phyloP scores from a whole-genome alignment of 1,140 invertebrate species.

The Drosophila tsacasi region DNA sequence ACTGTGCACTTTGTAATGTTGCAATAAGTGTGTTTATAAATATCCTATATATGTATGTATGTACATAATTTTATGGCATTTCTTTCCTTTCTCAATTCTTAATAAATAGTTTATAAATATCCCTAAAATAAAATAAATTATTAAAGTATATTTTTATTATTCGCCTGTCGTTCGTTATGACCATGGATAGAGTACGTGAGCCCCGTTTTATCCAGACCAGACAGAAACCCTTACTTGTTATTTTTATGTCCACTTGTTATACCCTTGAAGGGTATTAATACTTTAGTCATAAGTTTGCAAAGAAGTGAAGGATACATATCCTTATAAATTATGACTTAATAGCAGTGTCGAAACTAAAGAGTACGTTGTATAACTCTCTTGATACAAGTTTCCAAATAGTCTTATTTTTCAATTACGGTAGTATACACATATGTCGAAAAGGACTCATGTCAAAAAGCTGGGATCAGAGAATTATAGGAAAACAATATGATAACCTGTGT shows the following conservation, averaged over 20 bases:
- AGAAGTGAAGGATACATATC: not conserved
- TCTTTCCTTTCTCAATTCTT: not conserved
- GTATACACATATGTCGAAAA: too few relatives aligned
- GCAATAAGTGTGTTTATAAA: not conserved
- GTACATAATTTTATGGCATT: not conserved
- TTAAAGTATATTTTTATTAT: not conserved
- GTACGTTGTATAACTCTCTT: too few relatives aligned
- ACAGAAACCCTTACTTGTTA: conserved; percentile 5
- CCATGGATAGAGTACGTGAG: not conserved
- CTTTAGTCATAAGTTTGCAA: not conserved
- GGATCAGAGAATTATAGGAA: too few relatives aligned
- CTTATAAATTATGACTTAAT: not conserved
- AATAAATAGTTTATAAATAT: not conserved
- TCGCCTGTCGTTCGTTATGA: not conserved
- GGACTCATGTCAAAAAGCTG: too few relatives aligned
- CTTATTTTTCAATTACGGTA: too few relatives aligned
- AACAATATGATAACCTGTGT: too few relatives aligned
- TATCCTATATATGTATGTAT: not conserved
- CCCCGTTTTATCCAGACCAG: not conserved
- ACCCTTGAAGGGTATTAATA: not conserved
- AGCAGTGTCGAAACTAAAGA: not conserved
- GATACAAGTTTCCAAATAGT: too few relatives aligned
- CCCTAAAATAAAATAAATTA: not conserved
- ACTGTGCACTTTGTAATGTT: conserved; percentile 10
- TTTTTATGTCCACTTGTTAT: conserved; percentile 4